Evolutionary conservation across 2,888 invertebrate genomes (phyloP), one percentile per base, ranked within the genome.

Genomic region (Eurytoma adleriae): DNA sequence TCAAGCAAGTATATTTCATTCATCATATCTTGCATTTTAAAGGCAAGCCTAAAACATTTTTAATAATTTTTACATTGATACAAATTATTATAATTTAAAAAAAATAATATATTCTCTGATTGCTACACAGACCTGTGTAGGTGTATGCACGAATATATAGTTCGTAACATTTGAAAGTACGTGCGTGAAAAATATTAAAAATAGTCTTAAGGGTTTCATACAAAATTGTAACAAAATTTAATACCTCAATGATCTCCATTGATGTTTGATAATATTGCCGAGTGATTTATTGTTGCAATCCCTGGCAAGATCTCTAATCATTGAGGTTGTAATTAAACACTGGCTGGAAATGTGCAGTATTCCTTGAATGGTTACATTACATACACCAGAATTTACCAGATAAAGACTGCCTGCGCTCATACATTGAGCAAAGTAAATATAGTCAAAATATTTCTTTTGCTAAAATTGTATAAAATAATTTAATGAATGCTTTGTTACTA

Each of bases 401-500:
- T 83, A 67, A 84, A 84, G 59, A 82, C 87, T 73, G 30, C 84
- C 82, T 7, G 85, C 86, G 20, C 83, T 83, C 4, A 85, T 66
- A 72, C 83, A 83, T 4, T 88, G 87, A 4, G 85, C 40, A 0
- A 66, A 20, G 18, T 84, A 86, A 2, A 87, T 68, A 0, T 87
- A 82, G 40, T 87, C 85, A 71, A 86, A 88, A n/a, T 79, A 56
- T 0, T 85, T 86, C 14, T 78, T 84, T 5, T 27, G 68, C 13
- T 85, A 82, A 14, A 64, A 66, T n/a, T 30, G 10, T 18, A 13
- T 7, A 40, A 40, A 40, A 40, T 40, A 40, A 30, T 30, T 30
- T 40, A 10, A 24, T 24, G 2, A 1, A 24, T 24, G 1, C 2
- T 24, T 24, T 24, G 24, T 24, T 24, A 24, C 24, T 24, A 24